Evolutionary conservation across 2,888 invertebrate species (phyloP).

Genomic region (Erebia ligea): DNA sequence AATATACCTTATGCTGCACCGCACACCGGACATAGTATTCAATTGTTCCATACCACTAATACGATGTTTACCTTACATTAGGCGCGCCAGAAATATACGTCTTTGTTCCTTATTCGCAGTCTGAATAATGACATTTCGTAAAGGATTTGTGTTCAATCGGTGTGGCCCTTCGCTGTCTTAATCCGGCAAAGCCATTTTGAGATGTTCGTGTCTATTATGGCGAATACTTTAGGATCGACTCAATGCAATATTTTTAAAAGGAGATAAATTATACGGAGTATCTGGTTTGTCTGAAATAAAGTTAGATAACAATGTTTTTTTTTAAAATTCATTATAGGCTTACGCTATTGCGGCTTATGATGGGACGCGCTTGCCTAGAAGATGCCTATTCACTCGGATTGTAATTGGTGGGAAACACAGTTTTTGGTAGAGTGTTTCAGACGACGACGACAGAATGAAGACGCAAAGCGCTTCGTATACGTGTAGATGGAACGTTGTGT

Average conservation of each 20-base stretch:
- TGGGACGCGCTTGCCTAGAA: no score
- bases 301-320: no score
- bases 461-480: no score
- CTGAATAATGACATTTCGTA: conserved; percentile 54
- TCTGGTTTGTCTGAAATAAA: no score
- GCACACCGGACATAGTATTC: conserved; percentile 58
- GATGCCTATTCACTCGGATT: no score
- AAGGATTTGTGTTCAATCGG: conserved; percentile 48
- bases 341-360: no score
- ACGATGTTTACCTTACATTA: conserved; percentile 75
- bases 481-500: no score
- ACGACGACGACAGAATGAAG: no score
- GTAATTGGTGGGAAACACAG: no score
- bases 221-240: conserved; percentile 1
- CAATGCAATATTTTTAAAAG: conserved; percentile 5
- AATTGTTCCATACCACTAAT: conserved; percentile 66
- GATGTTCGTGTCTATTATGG: conserved; percentile 21
- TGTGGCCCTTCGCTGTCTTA: conserved; percentile 49
- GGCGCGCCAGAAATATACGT: conserved; percentile 60
- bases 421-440: no score
- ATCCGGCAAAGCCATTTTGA: conserved; percentile 59
- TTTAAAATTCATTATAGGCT: no score
- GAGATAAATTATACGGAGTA: background rate
- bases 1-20: conserved; percentile 62
- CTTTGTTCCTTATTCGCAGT: conserved; percentile 60